phyloP scores from a whole-genome alignment of 1,140 invertebrate genomes.

The Babylonia areolata region DNA sequence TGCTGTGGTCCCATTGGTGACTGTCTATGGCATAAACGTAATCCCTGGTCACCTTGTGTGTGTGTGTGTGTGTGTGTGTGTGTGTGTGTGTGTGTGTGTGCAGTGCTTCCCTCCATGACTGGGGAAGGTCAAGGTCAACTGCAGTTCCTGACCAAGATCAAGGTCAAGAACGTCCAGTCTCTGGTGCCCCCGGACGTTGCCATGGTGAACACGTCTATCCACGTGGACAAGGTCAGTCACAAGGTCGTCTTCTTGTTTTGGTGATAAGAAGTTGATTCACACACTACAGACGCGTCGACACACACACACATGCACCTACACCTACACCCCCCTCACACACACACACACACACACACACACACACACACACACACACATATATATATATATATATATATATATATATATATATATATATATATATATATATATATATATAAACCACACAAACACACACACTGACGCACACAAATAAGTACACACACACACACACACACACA shows the following conservation, averaged over 20 bases:
- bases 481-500: not conserved
- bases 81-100: not conserved
- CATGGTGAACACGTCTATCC: constrained; percentile 4
- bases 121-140: not conserved
- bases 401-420: not conserved
- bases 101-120: constrained; percentile 17
- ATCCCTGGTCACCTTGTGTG: too few species aligned
- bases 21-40: too few species aligned
- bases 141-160: not conserved
- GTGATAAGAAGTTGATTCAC: not conserved
- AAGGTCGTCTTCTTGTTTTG: not conserved
- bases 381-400: not conserved
- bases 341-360: constrained; percentile 22
- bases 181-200: not conserved
- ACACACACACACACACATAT: not conserved
- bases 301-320: not conserved
- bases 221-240: not conserved
- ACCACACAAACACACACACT: too few species aligned
- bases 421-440: too few species aligned
- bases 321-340: constrained; percentile 29
- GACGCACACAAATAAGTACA: too few species aligned
- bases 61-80: not conserved
- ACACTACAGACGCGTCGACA: not conserved
- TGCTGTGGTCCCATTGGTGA: too few species aligned
- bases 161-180: not conserved